A percentile compares a stretch with the other conserved stretches of the same genome.
These are phyloP conservation scores for Spea hammondii DNA, from an alignment of 2,797 vertebrate genomes.

Conservation along the genomic window DNA sequence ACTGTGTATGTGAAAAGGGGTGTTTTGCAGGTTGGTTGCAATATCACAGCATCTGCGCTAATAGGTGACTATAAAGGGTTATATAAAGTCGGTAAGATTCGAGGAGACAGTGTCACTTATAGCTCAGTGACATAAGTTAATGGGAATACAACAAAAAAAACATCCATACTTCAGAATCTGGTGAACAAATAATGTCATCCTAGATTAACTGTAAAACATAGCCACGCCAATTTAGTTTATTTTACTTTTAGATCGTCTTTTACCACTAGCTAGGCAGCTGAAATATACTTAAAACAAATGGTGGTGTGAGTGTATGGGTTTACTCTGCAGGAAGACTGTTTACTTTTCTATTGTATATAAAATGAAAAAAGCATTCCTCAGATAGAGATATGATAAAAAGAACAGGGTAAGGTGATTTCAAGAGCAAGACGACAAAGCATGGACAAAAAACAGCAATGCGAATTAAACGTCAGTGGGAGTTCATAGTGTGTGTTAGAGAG, in stretches of 20 bases:
- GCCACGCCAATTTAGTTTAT: no score
- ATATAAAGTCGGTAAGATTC: no score
- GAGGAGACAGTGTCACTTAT: no score
- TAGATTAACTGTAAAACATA: no score
- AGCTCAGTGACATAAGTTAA: no score
- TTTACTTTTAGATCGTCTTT: neutral
- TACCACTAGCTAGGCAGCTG: neutral
- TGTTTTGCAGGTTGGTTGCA: no score
- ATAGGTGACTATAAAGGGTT: no score
- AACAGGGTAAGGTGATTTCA: constrained; percentile 32
- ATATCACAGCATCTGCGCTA: no score
- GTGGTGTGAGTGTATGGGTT: constrained; percentile 1
- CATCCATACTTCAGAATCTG: no score
- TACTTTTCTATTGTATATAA: constrained; percentile 33
- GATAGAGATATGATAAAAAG: constrained; percentile 36
- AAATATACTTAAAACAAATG: constrained; percentile 2
- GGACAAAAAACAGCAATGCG: neutral
- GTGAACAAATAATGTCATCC: no score
- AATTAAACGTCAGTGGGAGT: neutral
- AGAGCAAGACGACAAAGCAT: constrained; percentile 28
- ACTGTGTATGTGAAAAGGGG: no score
- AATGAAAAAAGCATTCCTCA: constrained; percentile 42
- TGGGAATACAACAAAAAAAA: no score
- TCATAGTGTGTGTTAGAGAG: neutral
- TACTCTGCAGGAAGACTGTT: neutral